Evolutionary conservation across 1,140 invertebrate species (phyloP).

Genomic region (Drosophila mayri): DNA sequence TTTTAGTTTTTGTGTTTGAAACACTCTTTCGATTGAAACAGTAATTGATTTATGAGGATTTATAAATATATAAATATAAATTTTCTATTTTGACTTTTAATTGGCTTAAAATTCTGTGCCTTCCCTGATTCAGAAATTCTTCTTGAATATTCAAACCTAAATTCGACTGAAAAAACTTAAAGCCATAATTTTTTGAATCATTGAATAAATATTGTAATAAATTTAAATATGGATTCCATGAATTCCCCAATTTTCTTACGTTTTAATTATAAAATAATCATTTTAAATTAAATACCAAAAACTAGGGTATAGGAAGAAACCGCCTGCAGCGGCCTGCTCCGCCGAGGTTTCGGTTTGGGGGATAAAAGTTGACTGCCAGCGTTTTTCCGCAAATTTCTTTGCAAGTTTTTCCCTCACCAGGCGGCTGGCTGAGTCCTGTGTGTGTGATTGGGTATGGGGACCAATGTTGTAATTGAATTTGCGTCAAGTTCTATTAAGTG

Average conservation of each 20-base stretch:
- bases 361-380: slow-evolving; percentile 63
- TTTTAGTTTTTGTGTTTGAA: not conserved
- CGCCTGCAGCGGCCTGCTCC: slow-evolving; percentile 19
- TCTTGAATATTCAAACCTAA: not conserved
- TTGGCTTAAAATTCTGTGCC: not conserved
- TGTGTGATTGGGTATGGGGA: slow-evolving; percentile 2
- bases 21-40: not conserved
- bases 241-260: not conserved
- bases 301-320: slow-evolving; percentile 21
- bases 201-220: not conserved
- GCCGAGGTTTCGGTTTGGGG: not conserved
- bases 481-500: slow-evolving; percentile 83
- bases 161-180: not conserved
- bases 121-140: not conserved
- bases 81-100: not conserved
- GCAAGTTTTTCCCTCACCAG: slow-evolving; percentile 49
- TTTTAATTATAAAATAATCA: not conserved
- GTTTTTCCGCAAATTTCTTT: slow-evolving; percentile 81
- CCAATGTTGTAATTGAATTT: slow-evolving; percentile 79
- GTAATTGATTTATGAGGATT: not conserved
- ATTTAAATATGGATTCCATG: not conserved
- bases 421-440: slow-evolving; percentile 1
- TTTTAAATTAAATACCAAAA: not conserved
- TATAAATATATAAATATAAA: not conserved
- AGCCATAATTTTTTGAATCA: no score